phyloP scores from a whole-genome alignment of 2,113 vertebrate species.

The Phasianus colchicus region DNA sequence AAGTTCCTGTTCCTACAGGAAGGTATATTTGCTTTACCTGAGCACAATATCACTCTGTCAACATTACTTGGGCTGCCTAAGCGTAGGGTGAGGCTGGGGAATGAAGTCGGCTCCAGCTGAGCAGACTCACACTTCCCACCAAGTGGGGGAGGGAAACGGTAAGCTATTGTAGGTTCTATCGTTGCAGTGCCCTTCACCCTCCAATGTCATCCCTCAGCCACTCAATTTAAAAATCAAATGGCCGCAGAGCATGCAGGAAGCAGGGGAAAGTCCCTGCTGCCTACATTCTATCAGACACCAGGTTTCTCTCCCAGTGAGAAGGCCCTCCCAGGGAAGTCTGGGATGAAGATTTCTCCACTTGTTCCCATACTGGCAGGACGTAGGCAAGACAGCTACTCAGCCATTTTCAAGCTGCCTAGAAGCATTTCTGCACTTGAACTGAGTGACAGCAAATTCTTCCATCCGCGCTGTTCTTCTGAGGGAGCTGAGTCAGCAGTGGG shows the following conservation, averaged over 20 bases:
- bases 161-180: not conserved
- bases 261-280: accelerated
- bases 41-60: slow-evolving; percentile 47
- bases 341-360: slow-evolving; percentile 15
- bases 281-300: not conserved
- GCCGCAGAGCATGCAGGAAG: not conserved
- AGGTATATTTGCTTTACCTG: slow-evolving; percentile 64
- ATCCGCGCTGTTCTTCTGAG: slow-evolving; percentile 20
- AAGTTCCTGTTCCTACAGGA: slow-evolving; percentile 64
- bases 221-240: not conserved
- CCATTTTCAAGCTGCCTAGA: slow-evolving; percentile 34
- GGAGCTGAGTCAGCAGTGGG: slow-evolving; percentile 59
- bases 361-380: not conserved
- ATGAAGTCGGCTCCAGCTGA: not conserved
- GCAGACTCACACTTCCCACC: not conserved
- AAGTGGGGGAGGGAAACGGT: not conserved
- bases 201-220: not conserved
- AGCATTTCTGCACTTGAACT: slow-evolving; percentile 32
- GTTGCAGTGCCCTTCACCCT: not conserved
- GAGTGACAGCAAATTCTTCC: slow-evolving; percentile 45
- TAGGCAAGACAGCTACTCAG: not conserved
- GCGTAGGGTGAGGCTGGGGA: not conserved
- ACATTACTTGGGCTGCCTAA: slow-evolving; percentile 29
- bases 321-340: not conserved
- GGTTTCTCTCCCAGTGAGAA: not conserved